A percentile compares a stretch with the other conserved stretches of the same genome.
Conservation (phyloP, 2,888 invertebrate genomes). For the Euplexia lucipara region DNA sequence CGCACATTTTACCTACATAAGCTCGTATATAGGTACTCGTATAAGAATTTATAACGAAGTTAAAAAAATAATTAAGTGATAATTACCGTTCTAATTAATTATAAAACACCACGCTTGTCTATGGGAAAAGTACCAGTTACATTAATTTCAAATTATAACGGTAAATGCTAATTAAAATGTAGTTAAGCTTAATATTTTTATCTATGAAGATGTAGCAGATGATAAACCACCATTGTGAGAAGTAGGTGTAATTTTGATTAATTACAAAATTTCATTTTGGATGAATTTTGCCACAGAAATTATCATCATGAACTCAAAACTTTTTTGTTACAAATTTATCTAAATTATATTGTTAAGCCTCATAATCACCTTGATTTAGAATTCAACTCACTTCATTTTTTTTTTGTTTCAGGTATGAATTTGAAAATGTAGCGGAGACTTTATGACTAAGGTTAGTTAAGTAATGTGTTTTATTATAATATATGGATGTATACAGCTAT, state of each 20-base stretch:
- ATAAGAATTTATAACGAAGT: background rate
- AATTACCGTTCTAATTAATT: constrained; percentile 34
- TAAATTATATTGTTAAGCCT: too few relatives aligned
- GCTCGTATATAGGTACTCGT: too few relatives aligned
- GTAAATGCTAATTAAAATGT: constrained; percentile 40
- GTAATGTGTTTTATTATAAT: too few relatives aligned
- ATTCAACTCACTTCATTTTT: background rate
- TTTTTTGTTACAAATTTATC: too few relatives aligned
- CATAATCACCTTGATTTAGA: too few relatives aligned
- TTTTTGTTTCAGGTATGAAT: background rate
- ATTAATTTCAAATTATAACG: constrained; percentile 28
- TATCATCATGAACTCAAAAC: background rate
- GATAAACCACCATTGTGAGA: constrained; percentile 24
- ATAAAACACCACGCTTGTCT: constrained; percentile 19
- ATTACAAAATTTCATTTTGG: background rate
- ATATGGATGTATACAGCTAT: too few relatives aligned
- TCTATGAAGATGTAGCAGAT: constrained; percentile 25
- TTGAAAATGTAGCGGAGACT: too few relatives aligned
- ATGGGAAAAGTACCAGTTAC: constrained; percentile 49
- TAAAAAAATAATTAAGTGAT: constrained; percentile 19
- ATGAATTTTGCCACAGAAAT: background rate
- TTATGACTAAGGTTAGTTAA: too few relatives aligned
- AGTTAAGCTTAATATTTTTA: constrained; percentile 29
- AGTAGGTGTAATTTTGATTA: constrained; percentile 19
- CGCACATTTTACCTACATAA: too few relatives aligned